These are phyloP conservation scores for Eledone cirrhosa DNA, from an alignment of 2,888 invertebrate genomes.

Conservation along the genomic window DNA sequence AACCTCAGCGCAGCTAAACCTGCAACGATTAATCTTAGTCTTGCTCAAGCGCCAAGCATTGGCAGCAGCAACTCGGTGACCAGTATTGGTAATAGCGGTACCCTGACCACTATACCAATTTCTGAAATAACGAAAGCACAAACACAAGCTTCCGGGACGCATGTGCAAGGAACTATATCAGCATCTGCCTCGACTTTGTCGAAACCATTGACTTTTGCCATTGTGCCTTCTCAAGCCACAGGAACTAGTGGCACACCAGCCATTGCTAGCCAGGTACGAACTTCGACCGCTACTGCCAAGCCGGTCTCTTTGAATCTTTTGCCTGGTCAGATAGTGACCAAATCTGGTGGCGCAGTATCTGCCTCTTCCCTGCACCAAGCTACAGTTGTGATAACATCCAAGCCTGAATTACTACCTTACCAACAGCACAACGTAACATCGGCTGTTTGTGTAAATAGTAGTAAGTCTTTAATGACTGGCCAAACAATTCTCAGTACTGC, in stretches of 20 bases:
- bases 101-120: constrained; percentile 23
- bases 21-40: constrained; percentile 18
- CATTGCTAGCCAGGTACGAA: constrained; percentile 8
- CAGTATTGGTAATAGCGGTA: background rate
- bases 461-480: constrained; percentile 31
- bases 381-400: constrained; percentile 29
- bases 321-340: constrained; percentile 22
- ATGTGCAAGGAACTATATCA: background rate
- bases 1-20: background rate
- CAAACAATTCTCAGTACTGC: constrained; percentile 31
- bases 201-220: constrained; percentile 21
- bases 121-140: constrained; percentile 18
- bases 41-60: constrained; percentile 13
- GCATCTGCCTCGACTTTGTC: constrained; percentile 18
- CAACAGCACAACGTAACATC: constrained; percentile 29
- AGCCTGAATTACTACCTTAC: constrained; percentile 38
- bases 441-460: background rate
- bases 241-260: constrained; percentile 10
- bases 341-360: constrained; percentile 1
- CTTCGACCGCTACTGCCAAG: constrained; percentile 14
- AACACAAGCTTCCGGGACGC: background rate
- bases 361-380: background rate
- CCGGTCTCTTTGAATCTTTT: constrained; percentile 16
- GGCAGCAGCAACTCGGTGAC: background rate
- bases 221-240: constrained; percentile 23